Base-by-base conservation (phyloP, 2,113 vertebrate species). In the Pollimyrus isidori region DNA sequence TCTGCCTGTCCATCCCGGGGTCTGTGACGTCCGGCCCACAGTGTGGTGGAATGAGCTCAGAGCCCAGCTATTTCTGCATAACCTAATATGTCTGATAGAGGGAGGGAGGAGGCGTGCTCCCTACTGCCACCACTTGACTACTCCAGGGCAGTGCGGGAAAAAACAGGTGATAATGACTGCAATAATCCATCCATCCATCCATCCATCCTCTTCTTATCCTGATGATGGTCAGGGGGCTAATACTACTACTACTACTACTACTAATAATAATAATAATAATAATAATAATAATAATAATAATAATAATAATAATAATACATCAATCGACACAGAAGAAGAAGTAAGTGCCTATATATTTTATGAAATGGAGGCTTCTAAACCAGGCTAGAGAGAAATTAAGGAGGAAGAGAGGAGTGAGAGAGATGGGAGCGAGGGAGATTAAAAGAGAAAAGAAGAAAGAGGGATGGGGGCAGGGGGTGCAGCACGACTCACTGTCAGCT, bases 401-500 rank as follows among this genome's bases (percentile, higher is more conserved):
- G n/a, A 62, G 89, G 90, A 80, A 42, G 52, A 62, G 30, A 21
- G 17, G 48, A 49, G 46, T 21, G 50, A 49, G 48, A 50, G 10
- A 23, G 39, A 50, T 48, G 26, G 35, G 48, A 89, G 49, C 6
- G 49, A 85, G 91, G 90, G 90, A 90, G 88, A 89, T 82, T 87
- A 89, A 52, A 76, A 84, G 83, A 89, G 89, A 87, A 87, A 62
- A 11, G 45, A 82, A 62, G 90, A 45, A 49, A 89, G 89, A 42
- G 30, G n/a, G 23, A 50, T 1, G 49, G 17, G 45, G 58, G n/a
- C 58, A 26, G 62, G 62, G n/a, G 62, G 62, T 11, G 5, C 48
- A 3, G 50, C 49, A 50, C 3, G 26, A 92, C 97, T 98, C 97
- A 99, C 98, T 97, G 96, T 99, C 97, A 93, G 98, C 97, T 92